Evolutionary conservation across 2,113 vertebrate species (phyloP).

Genomic region (Odocoileus hemionus): DNA sequence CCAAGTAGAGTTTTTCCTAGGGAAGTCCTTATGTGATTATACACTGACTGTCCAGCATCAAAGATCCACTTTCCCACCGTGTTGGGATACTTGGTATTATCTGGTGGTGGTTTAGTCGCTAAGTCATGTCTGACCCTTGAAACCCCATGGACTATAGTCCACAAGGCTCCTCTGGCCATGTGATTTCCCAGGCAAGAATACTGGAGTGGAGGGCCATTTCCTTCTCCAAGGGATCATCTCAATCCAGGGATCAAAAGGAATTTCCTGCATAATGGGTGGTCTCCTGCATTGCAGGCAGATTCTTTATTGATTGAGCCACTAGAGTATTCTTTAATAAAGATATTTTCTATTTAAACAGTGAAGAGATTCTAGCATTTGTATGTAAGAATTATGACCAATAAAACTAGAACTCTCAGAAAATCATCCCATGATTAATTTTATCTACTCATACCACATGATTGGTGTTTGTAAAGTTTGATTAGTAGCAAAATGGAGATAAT

Average conservation of each 20-base stretch:
- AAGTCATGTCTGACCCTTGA: neutral
- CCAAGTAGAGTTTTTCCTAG: neutral
- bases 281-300: neutral
- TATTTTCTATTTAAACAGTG: neutral
- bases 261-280: neutral
- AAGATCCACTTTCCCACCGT: neutral
- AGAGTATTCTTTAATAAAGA: neutral
- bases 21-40: neutral
- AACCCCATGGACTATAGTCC: neutral
- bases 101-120: neutral
- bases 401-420: neutral
- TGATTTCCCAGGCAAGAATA: neutral
- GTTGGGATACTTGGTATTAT: no score
- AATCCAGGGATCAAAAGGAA: accelerated
- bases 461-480: neutral
- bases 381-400: neutral
- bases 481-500: neutral
- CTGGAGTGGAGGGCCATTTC: neutral
- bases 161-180: neutral
- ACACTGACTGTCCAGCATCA: neutral
- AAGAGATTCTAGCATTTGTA: neutral
- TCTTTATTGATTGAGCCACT: neutral
- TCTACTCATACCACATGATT: neutral
- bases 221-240: neutral
- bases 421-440: neutral